Conservation (phyloP, 2,797 vertebrate genomes). For the Phoxinus dragarum region DNA sequence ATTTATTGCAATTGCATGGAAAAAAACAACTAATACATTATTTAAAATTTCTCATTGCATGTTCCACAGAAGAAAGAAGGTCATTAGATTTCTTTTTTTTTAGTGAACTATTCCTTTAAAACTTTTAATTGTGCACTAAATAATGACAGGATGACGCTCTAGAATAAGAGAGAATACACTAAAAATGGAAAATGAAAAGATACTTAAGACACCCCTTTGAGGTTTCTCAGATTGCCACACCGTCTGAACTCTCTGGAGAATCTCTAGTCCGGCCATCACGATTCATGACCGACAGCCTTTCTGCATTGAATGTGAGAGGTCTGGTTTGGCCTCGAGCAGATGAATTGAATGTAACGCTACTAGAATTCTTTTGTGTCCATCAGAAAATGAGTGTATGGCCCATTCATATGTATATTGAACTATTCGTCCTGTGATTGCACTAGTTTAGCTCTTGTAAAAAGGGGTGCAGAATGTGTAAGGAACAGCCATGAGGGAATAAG, state of each 20-base stretch:
- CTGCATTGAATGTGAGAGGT: constrained; percentile 68
- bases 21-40: background rate
- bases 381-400: constrained; percentile 45
- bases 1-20: background rate
- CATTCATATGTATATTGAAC: constrained; percentile 66
- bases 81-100: background rate
- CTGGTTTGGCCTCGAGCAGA: constrained; percentile 62
- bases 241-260: background rate
- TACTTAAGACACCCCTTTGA: background rate
- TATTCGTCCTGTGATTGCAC: constrained; percentile 76
- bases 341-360: constrained; percentile 67
- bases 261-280: background rate
- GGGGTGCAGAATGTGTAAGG: constrained; percentile 73
- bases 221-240: background rate
- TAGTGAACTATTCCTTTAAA: background rate
- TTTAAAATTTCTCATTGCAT: background rate
- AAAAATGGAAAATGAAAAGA: background rate
- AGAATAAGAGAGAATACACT: background rate
- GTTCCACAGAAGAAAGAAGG: background rate
- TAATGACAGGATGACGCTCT: background rate
- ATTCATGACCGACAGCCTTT: constrained; percentile 53
- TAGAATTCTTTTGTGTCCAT: constrained; percentile 71
- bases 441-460: constrained; percentile 79
- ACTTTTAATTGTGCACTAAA: background rate
- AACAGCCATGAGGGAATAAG: constrained; percentile 79